Conservation (phyloP, 1,140 invertebrate genomes). For the Achroia grisella region DNA sequence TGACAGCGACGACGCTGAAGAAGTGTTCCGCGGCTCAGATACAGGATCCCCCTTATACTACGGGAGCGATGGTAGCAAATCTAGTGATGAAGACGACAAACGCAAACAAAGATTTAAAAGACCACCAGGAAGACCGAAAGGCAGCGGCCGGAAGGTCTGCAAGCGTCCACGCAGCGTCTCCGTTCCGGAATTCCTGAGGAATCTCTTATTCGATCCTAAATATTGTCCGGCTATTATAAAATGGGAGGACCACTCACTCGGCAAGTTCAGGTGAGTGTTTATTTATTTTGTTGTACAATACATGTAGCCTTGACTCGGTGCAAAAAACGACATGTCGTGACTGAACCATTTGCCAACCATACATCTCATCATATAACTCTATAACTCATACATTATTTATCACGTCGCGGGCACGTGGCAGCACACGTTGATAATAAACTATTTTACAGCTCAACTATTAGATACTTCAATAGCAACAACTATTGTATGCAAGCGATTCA, state of each 20-base stretch:
- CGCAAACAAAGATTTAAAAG: constrained; percentile 57
- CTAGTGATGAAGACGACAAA: constrained; percentile 49
- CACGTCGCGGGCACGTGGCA: constrained; percentile 39
- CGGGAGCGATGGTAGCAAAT: constrained; percentile 57
- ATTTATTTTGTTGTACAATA: not conserved
- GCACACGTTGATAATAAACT: constrained; percentile 26
- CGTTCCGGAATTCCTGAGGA: constrained; percentile 85
- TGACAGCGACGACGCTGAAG: constrained; percentile 56
- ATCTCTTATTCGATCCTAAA: constrained; percentile 82
- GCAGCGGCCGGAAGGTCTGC: constrained; percentile 72
- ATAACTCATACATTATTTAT: constrained; percentile 38
- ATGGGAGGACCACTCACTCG: constrained; percentile 90
- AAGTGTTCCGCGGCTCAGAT: constrained; percentile 39
- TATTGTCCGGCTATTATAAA: constrained; percentile 88
- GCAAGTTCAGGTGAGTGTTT: constrained; percentile 80
- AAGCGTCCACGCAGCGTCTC: constrained; percentile 80
- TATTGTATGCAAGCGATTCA: not conserved
- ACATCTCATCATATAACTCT: constrained; percentile 17
- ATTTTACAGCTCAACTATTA: constrained; percentile 24
- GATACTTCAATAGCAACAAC: constrained; percentile 17
- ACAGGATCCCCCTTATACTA: constrained; percentile 50
- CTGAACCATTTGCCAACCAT: constrained; percentile 22
- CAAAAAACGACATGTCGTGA: constrained; percentile 28
- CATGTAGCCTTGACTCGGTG: constrained; percentile 2
- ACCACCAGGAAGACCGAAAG: constrained; percentile 60